Evolutionary conservation across 1,140 invertebrate genomes (phyloP).

Genomic region (Saccostrea echinata): DNA sequence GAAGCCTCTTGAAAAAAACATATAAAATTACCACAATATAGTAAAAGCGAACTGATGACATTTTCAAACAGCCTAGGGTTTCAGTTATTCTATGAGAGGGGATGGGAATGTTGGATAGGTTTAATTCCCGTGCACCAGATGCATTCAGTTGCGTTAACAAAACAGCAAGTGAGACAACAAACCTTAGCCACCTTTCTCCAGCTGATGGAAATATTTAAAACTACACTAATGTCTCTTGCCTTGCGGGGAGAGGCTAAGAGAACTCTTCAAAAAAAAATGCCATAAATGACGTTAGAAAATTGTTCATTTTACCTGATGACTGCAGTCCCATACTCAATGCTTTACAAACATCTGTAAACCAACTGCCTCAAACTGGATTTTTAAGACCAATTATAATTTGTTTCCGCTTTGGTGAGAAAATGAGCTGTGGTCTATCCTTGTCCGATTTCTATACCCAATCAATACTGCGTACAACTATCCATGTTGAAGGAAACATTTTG

Average conservation of each 20-base stretch:
- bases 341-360: not conserved
- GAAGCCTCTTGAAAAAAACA: not conserved
- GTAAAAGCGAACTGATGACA: not conserved
- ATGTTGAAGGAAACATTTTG: not conserved
- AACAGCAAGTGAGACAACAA: not conserved
- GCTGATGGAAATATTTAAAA: not conserved
- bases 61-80: constrained; percentile 26
- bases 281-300: not conserved
- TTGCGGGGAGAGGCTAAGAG: not conserved
- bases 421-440: not conserved
- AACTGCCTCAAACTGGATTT: not conserved
- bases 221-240: too few relatives aligned
- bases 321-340: not conserved
- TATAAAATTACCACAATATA: not conserved
- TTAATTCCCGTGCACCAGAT: not conserved
- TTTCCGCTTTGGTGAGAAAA: not conserved
- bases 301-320: not conserved
- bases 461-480: not conserved
- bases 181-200: not conserved
- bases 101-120: constrained; percentile 44
- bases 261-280: not conserved
- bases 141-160: not conserved
- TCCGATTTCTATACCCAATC: not conserved
- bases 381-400: not conserved
- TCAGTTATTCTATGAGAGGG: constrained; percentile 8